phyloP scores from a whole-genome alignment of 2,888 invertebrate genomes.

The Yponomeuta malinellus region DNA sequence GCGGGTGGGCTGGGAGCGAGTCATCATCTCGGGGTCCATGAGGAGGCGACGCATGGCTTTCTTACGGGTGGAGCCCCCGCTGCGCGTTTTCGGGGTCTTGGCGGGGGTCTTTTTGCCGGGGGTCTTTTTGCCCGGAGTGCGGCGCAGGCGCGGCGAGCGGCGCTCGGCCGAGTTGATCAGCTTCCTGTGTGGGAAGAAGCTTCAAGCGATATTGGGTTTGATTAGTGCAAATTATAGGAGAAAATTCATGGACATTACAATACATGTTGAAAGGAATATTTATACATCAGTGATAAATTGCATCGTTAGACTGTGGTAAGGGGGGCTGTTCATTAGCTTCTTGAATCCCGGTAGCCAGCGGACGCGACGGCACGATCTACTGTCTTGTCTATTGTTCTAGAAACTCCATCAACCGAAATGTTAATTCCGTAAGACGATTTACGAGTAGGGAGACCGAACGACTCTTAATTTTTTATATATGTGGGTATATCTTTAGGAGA shows the following conservation, averaged over 20 bases:
- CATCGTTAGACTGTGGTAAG: not conserved
- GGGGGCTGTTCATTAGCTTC: too few species aligned
- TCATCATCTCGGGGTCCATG: conserved; percentile 54
- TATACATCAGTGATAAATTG: not conserved
- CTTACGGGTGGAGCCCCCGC: conserved; percentile 79
- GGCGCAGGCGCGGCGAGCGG: conserved; percentile 66
- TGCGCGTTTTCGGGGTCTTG: conserved; percentile 71
- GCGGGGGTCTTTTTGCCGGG: conserved; percentile 75
- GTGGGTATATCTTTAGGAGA: too few species aligned
- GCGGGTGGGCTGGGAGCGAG: conserved; percentile 57
- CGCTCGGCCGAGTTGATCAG: conserved; percentile 56
- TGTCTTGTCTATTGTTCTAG: too few species aligned
- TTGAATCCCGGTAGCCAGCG: too few species aligned
- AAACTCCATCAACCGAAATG: too few species aligned
- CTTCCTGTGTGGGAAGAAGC: conserved; percentile 72
- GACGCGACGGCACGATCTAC: too few species aligned
- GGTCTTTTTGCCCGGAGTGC: conserved; percentile 67
- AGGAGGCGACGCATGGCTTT: conserved; percentile 65
- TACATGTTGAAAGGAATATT: not conserved
- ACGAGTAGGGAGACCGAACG: too few species aligned
- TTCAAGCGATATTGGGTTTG: conserved; percentile 22
- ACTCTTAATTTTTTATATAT: too few species aligned
- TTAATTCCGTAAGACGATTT: too few species aligned
- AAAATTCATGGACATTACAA: not conserved
- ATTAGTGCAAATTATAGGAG: not conserved